Evolutionary conservation across 2,797 vertebrate species (phyloP), one percentile per base, ranked within the genome.

Genomic region (Chelon labrosus): DNA sequence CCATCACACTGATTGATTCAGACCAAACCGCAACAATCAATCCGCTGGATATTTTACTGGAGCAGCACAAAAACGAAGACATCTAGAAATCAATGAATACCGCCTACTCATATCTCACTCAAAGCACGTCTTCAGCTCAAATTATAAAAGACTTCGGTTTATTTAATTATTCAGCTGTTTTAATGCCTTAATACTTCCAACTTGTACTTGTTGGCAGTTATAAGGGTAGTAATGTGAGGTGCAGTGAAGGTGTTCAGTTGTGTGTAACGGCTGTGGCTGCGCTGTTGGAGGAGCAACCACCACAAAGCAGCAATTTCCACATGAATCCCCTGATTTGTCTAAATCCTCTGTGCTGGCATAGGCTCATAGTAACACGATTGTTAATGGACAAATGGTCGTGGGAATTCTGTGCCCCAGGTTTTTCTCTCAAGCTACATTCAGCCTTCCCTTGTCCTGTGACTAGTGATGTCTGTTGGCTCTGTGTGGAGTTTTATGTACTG

Each of bases 41-140:
- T 70, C 63, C 12, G 42, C 44, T 59, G 4, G 52, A n/a, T 27
- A 1, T 65, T 70, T 80, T 14, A 47, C 49, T 60, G 37, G 10
- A 67, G 35, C 56, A 51, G 44, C 14, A 39, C 59, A 44, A 14
- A 35, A 35, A 35, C 7, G 31, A 35, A 35, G 31, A 35, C 31
- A 53, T 52, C 38, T 68, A 42, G 22, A 52, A 65, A 69, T 66
- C 65, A 65, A 16, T 39, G 39, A 19, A 42, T 41, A 46, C 17
- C 46, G 66, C 64, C 58, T 35, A 12, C 68, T 63, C 20, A 55
- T 4, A 12, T 16, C 53, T 62, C 22, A 37, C 64, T 58, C 41
- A 69, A 0, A 60, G 38, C 22, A 69, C 20, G 60, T 25, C 31
- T 42, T 35, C 10, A 35, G 42, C 27, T 61, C 19, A 35, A 53